phyloP scores from a whole-genome alignment of 2,797 vertebrate genomes.

The Alosa sapidissima region DNA sequence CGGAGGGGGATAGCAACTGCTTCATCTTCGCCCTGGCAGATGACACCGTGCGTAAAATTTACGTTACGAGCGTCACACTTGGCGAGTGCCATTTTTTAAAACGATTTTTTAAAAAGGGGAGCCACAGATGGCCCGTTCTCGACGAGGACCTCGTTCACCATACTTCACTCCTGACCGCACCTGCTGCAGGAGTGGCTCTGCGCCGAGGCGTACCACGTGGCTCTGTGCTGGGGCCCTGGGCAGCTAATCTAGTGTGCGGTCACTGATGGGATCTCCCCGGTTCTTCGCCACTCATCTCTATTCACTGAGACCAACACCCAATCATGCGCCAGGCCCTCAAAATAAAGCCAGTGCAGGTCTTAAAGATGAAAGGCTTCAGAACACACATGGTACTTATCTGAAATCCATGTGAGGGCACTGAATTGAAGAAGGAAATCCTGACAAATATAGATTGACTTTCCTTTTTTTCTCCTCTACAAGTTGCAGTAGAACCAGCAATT shows the following conservation, averaged over 20 bases:
- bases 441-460: not conserved
- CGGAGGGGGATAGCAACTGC: constrained; percentile 59
- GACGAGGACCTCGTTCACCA: constrained; percentile 66
- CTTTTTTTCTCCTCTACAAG: not conserved
- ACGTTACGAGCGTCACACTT: constrained; percentile 66
- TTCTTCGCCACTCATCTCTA: constrained; percentile 54
- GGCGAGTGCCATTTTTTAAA: constrained; percentile 61
- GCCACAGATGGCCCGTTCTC: constrained; percentile 75
- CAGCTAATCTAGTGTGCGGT: constrained; percentile 56
- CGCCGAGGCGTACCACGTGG: constrained; percentile 19
- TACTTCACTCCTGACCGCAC: constrained; percentile 59
- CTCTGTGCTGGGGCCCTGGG: constrained; percentile 40
- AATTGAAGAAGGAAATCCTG: not conserved
- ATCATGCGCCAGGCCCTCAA: not conserved
- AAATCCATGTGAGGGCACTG: not conserved
- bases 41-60: constrained; percentile 66
- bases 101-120: constrained; percentile 59
- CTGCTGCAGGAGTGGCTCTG: constrained; percentile 71
- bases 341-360: not conserved
- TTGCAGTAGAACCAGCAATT: not conserved
- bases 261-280: constrained; percentile 54
- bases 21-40: constrained; percentile 45
- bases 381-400: not conserved
- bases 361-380: not conserved
- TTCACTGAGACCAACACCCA: constrained; percentile 44